Base-by-base conservation (phyloP, 1,140 invertebrate genomes). In the Dolichoris vasculosae region DNA sequence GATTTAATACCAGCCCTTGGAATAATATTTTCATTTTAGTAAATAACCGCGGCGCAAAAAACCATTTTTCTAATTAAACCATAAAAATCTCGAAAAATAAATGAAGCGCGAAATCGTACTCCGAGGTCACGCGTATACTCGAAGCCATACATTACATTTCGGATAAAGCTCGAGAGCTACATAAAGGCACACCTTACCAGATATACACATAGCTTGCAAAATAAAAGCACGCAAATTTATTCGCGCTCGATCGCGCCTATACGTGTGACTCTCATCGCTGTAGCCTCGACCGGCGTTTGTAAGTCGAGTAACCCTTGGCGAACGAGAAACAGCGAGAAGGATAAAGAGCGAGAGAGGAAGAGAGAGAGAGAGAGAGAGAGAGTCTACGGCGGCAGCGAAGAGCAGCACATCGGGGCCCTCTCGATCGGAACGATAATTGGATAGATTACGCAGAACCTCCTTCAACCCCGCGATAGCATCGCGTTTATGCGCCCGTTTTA, bases 341-440 rank as follows among this genome's bases (percentile, higher is more conserved):
- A n/a, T 69, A 69, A 69, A 51, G 64, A 71, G 46, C 32, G 64
- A 48, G 46, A 71, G 80, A 51, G 67, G 26, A 23, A 35, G 7
- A 13, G 64, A 35, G 30, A 35, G 30, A 20, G 30, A 69, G 64
- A 35, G 9, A 69, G 38, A n/a, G 40, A 26, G 38, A 17, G 69
- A 9, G 38, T 59, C 46, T 64, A 40, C 51, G 59, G 71, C 81
- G 64, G 51, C 86, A 55, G 63, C 86, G 75, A 48, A 59, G 81
- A 40, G 79, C 63, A 32, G 83, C 48, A 6, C 82, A 71, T 43
- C 48, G 71, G 17, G 59, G 73, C 77, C 51, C 84, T 88, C 91
- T 89, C 90, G 91, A 93, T 93, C 91, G 88, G 55, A 90, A 92
- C 89, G 92, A 93, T 93, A 93, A 93, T 92, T 92, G 91, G 91